Percentiles rank a stretch among this genome's conserved stretches.
Conservation (phyloP, 2,797 vertebrate genomes). For the Gymnodraco acuticeps region DNA sequence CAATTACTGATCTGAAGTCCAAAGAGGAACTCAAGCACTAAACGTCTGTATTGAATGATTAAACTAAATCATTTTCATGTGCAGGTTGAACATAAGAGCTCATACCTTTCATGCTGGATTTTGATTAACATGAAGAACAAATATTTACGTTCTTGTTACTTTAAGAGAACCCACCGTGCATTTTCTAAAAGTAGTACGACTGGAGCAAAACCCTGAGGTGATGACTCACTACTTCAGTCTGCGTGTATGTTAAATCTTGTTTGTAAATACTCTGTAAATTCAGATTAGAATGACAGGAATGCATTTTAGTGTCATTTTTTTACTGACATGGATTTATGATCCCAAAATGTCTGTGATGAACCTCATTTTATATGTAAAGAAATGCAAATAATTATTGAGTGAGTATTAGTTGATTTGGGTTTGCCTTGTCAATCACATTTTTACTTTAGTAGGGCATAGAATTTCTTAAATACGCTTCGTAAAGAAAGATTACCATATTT, state of each 20-base stretch:
- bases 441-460: neutral
- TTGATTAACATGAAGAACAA: neutral
- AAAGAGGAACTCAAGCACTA: neutral
- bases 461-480: neutral
- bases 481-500: too few species aligned
- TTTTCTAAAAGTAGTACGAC: neutral
- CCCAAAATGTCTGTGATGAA: conserved; percentile 20
- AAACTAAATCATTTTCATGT: neutral
- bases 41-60: neutral
- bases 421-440: neutral
- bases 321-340: conserved; percentile 20
- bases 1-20: neutral
- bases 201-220: neutral
- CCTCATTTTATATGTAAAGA: conserved; percentile 23
- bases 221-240: neutral
- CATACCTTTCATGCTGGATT: neutral
- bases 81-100: neutral
- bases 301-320: conserved; percentile 11
- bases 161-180: neutral
- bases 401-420: conserved; percentile 9
- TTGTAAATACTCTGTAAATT: neutral
- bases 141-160: neutral
- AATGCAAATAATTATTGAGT: neutral
- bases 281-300: neutral
- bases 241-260: neutral